phyloP scores from a whole-genome alignment of 2,888 invertebrate genomes.

The Tetranychus truncatus region DNA sequence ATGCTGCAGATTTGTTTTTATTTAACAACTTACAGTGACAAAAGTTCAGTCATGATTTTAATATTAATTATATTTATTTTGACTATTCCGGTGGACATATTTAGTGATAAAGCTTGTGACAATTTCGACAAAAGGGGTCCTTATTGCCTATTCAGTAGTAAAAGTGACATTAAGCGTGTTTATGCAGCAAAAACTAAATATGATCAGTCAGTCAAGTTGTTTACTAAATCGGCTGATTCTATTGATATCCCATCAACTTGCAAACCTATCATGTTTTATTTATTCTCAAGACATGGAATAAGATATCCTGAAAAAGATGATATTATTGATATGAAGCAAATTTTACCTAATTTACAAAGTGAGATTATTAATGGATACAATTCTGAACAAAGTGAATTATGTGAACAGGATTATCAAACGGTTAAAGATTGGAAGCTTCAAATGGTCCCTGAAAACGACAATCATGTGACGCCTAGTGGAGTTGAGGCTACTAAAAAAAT shows the following conservation, averaged over 20 bases:
- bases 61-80: neutral
- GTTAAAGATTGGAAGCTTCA: constrained; percentile 20
- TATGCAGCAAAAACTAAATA: neutral
- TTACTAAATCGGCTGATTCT: neutral
- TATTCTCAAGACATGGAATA: constrained; percentile 26
- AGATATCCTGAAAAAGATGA: constrained; percentile 25
- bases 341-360: constrained; percentile 14
- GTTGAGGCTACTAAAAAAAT: constrained; percentile 20
- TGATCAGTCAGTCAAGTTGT: neutral
- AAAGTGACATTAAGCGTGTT: neutral
- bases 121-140: neutral
- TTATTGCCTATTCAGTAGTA: neutral
- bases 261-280: constrained; percentile 24
- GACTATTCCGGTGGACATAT: neutral
- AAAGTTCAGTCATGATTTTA: neutral
- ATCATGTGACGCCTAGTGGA: constrained; percentile 25
- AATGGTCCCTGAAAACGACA: constrained; percentile 29
- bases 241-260: neutral
- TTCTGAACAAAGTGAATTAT: constrained; percentile 12
- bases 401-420: constrained; percentile 12
- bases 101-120: neutral
- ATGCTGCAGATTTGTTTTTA: too few species aligned
- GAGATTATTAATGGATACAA: constrained; percentile 7
- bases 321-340: constrained; percentile 21
- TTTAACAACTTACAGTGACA: too few species aligned